Evolutionary conservation across 1,140 invertebrate genomes (phyloP).

Genomic region (Lithobius niger): DNA sequence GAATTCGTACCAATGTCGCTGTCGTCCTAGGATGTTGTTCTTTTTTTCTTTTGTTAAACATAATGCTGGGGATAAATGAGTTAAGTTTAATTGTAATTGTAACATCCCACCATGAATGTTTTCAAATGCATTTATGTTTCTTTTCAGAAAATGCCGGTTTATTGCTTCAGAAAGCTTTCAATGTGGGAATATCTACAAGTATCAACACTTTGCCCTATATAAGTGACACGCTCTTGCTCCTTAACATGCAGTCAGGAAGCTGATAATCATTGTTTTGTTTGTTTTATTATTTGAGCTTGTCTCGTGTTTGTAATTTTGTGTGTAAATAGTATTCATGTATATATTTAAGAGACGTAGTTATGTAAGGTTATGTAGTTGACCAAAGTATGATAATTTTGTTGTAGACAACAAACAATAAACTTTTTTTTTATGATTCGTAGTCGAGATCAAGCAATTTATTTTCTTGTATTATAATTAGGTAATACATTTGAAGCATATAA

Average conservation of each 20-base stretch:
- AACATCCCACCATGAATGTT: slow-evolving; percentile 15
- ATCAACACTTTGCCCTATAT: slow-evolving; percentile 63
- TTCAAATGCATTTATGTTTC: slow-evolving; percentile 24
- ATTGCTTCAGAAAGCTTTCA: slow-evolving; percentile 65
- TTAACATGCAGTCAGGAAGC: slow-evolving; percentile 70
- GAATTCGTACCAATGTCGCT: no score
- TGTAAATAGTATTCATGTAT: no score
- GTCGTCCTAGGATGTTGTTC: not conserved
- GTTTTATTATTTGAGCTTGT: not conserved
- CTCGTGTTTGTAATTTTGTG: no score
- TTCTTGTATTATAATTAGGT: no score
- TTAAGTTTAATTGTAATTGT: slow-evolving; percentile 12
- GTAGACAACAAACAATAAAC: no score
- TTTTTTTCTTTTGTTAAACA: slow-evolving; percentile 8
- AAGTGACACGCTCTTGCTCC: slow-evolving; percentile 57
- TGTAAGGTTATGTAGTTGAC: no score
- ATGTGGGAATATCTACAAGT: slow-evolving; percentile 60
- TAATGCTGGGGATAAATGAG: not conserved
- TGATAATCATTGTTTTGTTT: slow-evolving; percentile 27
- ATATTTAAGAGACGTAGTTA: no score
- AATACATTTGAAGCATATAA: no score
- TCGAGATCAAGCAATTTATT: no score
- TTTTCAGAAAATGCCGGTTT: slow-evolving; percentile 59
- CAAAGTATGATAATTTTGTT: no score
- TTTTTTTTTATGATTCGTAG: no score